Percentiles rank a stretch among this genome's conserved stretches.
Evolutionary conservation across 2,113 vertebrate species (phyloP).

Genomic region (Sorex fumeus): DNA sequence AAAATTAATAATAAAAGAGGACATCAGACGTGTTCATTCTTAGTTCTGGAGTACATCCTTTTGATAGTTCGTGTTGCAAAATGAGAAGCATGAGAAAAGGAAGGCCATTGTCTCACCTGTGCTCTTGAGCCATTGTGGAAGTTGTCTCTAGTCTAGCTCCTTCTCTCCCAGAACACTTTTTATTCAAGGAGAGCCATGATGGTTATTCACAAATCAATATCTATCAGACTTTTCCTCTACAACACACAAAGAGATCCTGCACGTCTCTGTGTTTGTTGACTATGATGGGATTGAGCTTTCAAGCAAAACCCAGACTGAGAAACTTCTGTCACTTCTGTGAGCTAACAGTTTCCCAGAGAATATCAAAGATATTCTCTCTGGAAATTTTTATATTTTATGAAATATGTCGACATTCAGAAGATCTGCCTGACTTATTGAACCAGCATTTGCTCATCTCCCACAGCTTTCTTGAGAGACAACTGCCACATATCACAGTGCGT

Average conservation of each 20-base stretch:
- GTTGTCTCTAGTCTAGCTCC: background rate
- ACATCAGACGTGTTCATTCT: background rate
- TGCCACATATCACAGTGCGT: background rate
- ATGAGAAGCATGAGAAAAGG: background rate
- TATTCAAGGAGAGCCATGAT: background rate
- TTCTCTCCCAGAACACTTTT: background rate
- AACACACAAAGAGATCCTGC: background rate
- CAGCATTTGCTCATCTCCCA: background rate
- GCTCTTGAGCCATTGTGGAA: background rate
- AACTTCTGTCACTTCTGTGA: background rate
- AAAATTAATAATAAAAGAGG: too few species aligned
- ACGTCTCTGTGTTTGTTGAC: background rate
- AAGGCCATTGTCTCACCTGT: background rate
- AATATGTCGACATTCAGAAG: conserved; percentile 25
- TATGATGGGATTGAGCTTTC: conserved; percentile 12
- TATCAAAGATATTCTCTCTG: conserved; percentile 8
- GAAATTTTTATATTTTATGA: background rate
- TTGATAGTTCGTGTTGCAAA: background rate
- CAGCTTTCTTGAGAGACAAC: background rate
- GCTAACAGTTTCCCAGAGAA: background rate
- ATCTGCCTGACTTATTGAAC: background rate
- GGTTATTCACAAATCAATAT: background rate
- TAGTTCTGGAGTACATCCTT: background rate
- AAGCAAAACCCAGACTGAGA: conserved; percentile 40
- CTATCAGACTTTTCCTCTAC: background rate